Base-by-base conservation (phyloP, 2,113 vertebrate genomes). In the Trichomycterus rosablanca region DNA sequence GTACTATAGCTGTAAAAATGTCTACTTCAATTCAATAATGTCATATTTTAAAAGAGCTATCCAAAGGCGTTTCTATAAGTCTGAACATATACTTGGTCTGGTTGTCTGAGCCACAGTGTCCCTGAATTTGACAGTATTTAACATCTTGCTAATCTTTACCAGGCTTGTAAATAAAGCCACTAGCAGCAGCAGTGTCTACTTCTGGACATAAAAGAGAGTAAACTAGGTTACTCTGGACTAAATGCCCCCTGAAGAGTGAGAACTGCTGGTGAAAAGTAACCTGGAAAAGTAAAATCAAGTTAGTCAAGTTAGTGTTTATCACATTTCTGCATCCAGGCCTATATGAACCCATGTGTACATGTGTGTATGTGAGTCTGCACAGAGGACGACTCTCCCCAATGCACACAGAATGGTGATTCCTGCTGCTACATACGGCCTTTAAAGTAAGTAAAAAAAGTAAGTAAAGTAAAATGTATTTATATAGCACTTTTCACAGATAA, bases 391-490 rank as follows among this genome's bases (percentile, higher is more conserved):
- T 80, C 77, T 82, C 86, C n/a, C 63, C 73, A 53, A 57, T 80
- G 81, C 78, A 80, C 76, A 78, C 70, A 26, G 73, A 81, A 78
- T 0, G 56, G 54, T 50, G 5, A 83, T 81, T 81, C 80, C 79
- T 74, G 74, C 80, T 83, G 86, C 88, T 92, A 87, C 87, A 88
- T 84, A 88, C 82, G 82, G 66, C 84, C 80, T 86, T 84, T 87
- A 87, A 82, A 86, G 88, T 88, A 85, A 86, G 83, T 90, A 85
- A 88, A 89, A 83, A 87, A n/a, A n/a, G n/a, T n/a, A n/a, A n/a
- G n/a, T n/a, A n/a, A n/a, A n/a, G n/a, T n/a, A n/a, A n/a, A n/a
- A n/a, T n/a, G n/a, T n/a, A n/a, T n/a, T n/a, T n/a, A n/a, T n/a
- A n/a, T n/a, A n/a, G n/a, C n/a, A n/a, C n/a, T n/a, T n/a, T n/a